Conservation (phyloP, 1,140 invertebrate genomes). For the Diplogasteroides magnus region DNA sequence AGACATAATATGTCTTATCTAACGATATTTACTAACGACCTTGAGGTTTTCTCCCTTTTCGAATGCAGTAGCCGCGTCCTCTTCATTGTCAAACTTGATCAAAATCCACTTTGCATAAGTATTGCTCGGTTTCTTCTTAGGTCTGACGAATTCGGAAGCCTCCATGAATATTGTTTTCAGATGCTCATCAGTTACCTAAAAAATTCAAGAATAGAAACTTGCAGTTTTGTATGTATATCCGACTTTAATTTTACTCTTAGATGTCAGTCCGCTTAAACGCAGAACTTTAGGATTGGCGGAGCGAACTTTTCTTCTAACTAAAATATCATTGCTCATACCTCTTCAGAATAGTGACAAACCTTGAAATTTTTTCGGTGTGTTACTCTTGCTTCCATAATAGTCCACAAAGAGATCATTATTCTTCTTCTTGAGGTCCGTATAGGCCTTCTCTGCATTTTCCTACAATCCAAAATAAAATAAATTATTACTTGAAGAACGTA, state of each 20-base stretch:
- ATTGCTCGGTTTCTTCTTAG: neutral
- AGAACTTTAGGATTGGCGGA: conserved; percentile 24
- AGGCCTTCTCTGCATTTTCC: conserved; percentile 25
- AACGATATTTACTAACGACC: no score
- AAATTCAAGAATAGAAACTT: no score
- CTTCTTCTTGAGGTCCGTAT: conserved; percentile 20
- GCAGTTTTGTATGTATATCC: no score
- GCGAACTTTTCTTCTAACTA: neutral
- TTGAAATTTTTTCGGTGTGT: conserved; percentile 5
- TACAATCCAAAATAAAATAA: no score
- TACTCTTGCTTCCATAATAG: conserved; percentile 25
- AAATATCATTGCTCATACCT: neutral
- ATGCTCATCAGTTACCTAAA: conserved; percentile 14
- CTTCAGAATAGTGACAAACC: neutral
- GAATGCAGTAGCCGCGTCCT: conserved; percentile 19
- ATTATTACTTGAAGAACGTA: no score
- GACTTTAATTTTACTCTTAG: no score
- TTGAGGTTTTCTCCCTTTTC: conserved; percentile 18
- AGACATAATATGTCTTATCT: no score
- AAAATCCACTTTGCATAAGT: conserved; percentile 14
- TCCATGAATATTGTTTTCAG: conserved; percentile 20
- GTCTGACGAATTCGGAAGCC: conserved; percentile 15
- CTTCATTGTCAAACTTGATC: conserved; percentile 19
- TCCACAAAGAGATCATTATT: conserved; percentile 22
- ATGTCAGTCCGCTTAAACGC: conserved; percentile 17